These are phyloP conservation scores for Pammene fasciana DNA, from an alignment of 2,888 invertebrate species.

Conservation along the genomic window DNA sequence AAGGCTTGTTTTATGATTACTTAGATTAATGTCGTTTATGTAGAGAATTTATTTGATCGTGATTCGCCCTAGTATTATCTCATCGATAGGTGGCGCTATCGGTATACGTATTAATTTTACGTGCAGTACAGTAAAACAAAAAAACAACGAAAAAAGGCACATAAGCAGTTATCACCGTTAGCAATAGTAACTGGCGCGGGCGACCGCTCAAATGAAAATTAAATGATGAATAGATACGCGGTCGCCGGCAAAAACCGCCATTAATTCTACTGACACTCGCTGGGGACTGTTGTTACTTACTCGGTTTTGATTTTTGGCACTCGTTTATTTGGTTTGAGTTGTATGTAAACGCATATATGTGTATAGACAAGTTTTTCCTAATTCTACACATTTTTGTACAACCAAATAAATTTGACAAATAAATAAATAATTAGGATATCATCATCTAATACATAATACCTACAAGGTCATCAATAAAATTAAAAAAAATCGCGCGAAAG, in stretches of 20 bases:
- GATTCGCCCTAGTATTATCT: too few species aligned
- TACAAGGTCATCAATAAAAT: too few species aligned
- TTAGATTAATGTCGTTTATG: too few species aligned
- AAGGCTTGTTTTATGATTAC: too few species aligned
- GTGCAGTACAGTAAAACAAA: background rate
- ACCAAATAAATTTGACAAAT: too few species aligned
- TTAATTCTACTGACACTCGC: conserved; percentile 57
- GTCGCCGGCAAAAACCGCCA: conserved; percentile 67
- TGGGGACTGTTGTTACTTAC: conserved; percentile 35
- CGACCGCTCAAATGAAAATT: conserved; percentile 75
- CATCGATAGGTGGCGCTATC: too few species aligned
- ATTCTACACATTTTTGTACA: too few species aligned
- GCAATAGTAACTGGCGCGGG: conserved; percentile 46
- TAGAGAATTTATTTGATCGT: too few species aligned
- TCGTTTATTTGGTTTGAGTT: conserved; percentile 10
- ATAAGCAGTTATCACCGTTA: background rate
- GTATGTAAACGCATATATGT: background rate
- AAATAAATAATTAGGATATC: too few species aligned
- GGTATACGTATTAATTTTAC: too few species aligned
- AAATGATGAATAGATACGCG: conserved; percentile 79
- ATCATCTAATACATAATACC: too few species aligned
- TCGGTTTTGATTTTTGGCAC: conserved; percentile 34
- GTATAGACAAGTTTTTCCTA: background rate
- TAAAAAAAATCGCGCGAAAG: too few species aligned
- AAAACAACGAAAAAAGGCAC: background rate